Conservation (phyloP, 2,888 invertebrate genomes). For the Himalopsyche japonica region DNA sequence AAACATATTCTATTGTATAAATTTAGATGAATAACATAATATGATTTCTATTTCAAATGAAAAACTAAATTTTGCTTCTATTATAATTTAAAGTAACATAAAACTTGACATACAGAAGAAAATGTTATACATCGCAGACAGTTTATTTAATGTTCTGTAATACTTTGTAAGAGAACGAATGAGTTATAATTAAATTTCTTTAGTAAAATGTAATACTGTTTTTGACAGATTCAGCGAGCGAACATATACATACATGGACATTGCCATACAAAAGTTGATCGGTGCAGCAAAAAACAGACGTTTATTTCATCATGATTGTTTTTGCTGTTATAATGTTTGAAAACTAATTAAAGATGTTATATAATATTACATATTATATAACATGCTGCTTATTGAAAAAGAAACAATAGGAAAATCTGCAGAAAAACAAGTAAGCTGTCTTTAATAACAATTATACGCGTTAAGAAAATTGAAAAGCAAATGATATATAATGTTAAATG, state of each 20-base stretch:
- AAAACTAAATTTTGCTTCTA: background rate
- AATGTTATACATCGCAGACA: background rate
- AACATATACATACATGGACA: background rate
- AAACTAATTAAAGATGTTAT: no score
- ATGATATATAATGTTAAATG: no score
- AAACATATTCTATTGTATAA: no score
- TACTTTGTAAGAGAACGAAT: background rate
- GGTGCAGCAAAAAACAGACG: background rate
- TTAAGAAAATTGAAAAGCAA: no score
- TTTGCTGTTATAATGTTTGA: background rate
- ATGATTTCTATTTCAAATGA: background rate
- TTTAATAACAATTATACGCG: no score
- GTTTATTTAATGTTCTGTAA: background rate
- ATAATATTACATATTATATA: no score
- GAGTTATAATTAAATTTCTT: background rate
- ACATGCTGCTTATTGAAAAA: no score
- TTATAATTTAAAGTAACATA: background rate
- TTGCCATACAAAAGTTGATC: background rate
- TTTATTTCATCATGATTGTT: background rate
- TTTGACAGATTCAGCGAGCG: background rate
- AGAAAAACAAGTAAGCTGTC: no score
- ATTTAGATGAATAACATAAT: no score
- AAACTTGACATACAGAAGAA: background rate
- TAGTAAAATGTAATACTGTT: background rate
- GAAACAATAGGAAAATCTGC: no score